phyloP scores from a whole-genome alignment of 2,113 vertebrate genomes.

The Petrocephalus microphthalmus region DNA sequence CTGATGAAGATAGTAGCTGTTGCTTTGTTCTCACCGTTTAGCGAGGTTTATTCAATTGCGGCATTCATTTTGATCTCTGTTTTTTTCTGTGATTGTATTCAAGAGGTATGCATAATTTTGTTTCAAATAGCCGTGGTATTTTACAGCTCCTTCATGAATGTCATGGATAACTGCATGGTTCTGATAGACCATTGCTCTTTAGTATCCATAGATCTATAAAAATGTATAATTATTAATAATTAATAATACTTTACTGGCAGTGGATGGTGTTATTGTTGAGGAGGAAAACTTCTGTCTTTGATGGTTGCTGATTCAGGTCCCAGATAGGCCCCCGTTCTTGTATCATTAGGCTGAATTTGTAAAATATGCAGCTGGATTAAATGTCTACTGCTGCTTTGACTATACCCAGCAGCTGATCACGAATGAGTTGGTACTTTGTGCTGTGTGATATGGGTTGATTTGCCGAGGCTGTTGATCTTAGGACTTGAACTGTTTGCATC shows the following conservation, averaged over 20 bases:
- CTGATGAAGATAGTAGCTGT: constrained; percentile 14
- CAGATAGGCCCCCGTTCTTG: background rate
- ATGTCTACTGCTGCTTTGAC: background rate
- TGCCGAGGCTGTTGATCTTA: background rate
- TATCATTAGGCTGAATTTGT: background rate
- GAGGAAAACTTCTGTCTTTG: background rate
- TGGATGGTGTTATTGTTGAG: background rate
- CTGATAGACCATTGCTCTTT: background rate
- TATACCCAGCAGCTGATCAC: background rate
- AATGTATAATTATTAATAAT: background rate
- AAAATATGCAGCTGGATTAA: background rate
- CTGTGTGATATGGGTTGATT: background rate
- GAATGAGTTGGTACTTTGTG: background rate
- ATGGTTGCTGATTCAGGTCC: background rate
- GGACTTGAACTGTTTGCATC: background rate
- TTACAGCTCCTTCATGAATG: background rate
- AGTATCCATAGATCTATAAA: background rate
- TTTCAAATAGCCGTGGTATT: background rate
- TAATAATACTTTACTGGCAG: background rate
- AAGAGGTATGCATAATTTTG: background rate
- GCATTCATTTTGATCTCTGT: background rate
- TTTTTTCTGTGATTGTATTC: constrained; percentile 25
- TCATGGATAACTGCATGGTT: background rate
- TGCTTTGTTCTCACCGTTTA: constrained; percentile 22
- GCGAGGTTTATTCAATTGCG: constrained; percentile 14